phyloP scores from a whole-genome alignment of 2,113 vertebrate species.

The Siphamia tubifer region DNA sequence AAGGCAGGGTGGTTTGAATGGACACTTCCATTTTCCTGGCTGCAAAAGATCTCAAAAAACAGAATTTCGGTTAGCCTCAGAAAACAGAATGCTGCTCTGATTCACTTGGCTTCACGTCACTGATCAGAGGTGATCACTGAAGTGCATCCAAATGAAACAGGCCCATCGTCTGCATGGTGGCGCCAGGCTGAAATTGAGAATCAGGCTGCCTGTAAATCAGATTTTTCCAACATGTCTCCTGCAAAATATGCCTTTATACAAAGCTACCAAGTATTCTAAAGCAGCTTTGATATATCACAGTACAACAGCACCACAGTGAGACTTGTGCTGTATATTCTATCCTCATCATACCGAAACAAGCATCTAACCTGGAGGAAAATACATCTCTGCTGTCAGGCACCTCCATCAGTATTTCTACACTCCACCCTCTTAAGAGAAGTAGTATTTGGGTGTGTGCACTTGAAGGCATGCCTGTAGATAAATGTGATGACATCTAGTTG shows the following conservation, averaged over 20 bases:
- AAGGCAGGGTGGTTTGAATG: conserved; percentile 50
- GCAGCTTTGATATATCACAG: conserved; percentile 38
- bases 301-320: conserved; percentile 12
- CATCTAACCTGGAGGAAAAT: conserved; percentile 34
- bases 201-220: conserved; percentile 69
- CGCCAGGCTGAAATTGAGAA: conserved; percentile 68
- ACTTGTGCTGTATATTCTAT: conserved; percentile 8
- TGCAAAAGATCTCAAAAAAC: conserved; percentile 54
- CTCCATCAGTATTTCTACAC: conserved; percentile 33
- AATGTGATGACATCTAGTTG: conserved; percentile 71
- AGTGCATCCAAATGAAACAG: conserved; percentile 69
- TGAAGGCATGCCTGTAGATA: conserved; percentile 64
- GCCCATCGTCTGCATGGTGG: conserved; percentile 64
- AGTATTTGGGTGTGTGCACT: conserved; percentile 56
- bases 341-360: conserved; percentile 25
- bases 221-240: conserved; percentile 48
- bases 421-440: conserved; percentile 41
- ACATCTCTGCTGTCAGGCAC: conserved; percentile 34
- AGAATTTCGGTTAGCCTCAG: conserved; percentile 58
- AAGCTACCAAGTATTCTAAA: conserved; percentile 29
- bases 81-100: conserved; percentile 64
- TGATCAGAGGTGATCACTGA: conserved; percentile 60
- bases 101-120: conserved; percentile 68
- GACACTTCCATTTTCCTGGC: conserved; percentile 49
- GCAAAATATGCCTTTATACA: conserved; percentile 41